A percentile compares a stretch with the other conserved stretches of the same genome.
These are phyloP conservation scores for Pogonognathellus flavescens DNA, from an alignment of 1,140 invertebrate genomes.

Conservation along the genomic window DNA sequence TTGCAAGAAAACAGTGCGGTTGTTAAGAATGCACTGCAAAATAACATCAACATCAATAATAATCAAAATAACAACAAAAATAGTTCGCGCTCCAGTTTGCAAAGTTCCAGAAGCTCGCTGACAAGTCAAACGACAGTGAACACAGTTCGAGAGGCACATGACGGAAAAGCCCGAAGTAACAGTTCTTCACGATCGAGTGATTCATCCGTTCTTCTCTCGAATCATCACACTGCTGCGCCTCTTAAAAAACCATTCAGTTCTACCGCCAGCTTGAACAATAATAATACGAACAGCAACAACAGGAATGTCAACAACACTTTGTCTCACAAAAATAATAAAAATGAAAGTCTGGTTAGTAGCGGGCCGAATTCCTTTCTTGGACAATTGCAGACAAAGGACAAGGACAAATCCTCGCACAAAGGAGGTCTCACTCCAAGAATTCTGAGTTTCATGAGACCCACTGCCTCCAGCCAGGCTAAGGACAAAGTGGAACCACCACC, in stretches of 20 bases:
- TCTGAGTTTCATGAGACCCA: slow-evolving; percentile 77
- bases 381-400: neutral
- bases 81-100: slow-evolving; percentile 80
- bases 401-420: slow-evolving; percentile 21
- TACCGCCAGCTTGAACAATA: slow-evolving; percentile 16
- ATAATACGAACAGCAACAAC: slow-evolving; percentile 33
- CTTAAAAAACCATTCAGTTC: slow-evolving; percentile 35
- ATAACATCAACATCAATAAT: slow-evolving; percentile 22
- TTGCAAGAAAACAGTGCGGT: slow-evolving; percentile 43
- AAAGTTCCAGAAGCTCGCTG: slow-evolving; percentile 84
- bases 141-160: slow-evolving; percentile 79
- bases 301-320: neutral
- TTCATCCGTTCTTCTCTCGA: slow-evolving; percentile 15
- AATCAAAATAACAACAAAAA: slow-evolving; percentile 67
- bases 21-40: neutral
- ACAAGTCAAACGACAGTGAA: slow-evolving; percentile 85
- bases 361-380: slow-evolving; percentile 10
- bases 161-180: slow-evolving; percentile 67
- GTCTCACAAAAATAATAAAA: slow-evolving; percentile 33
- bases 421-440: slow-evolving; percentile 68
- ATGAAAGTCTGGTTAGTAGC: slow-evolving; percentile 33
- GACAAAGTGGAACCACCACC: slow-evolving; percentile 69
- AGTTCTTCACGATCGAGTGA: slow-evolving; percentile 59
- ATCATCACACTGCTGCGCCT: neutral
- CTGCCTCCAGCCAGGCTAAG: slow-evolving; percentile 76